phyloP scores from a whole-genome alignment of 2,113 vertebrate species.

The Alexandromys fortis region DNA sequence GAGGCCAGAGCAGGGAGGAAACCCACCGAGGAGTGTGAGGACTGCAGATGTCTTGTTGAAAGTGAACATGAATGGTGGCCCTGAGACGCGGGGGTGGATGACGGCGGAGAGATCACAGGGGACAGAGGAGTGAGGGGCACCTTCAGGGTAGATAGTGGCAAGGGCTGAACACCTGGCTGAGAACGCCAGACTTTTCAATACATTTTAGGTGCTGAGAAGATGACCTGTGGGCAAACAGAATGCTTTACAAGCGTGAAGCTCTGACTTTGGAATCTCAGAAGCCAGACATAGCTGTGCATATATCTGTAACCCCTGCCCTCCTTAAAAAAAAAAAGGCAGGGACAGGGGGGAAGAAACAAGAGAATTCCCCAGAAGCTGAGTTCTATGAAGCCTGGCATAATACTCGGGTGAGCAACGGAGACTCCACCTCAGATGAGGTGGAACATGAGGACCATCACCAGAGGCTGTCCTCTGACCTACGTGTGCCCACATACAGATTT shows the following conservation, averaged over 20 bases:
- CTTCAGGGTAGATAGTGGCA: too few relatives aligned
- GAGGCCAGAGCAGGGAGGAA: neutral
- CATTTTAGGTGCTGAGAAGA: neutral
- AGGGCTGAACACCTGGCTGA: neutral
- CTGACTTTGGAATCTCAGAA: neutral
- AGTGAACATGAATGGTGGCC: neutral
- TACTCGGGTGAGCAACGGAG: neutral
- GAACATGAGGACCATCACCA: neutral
- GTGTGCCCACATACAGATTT: neutral
- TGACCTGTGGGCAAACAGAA: neutral
- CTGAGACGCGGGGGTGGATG: too few relatives aligned
- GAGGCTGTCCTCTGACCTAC: neutral
- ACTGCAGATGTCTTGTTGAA: neutral
- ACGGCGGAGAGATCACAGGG: too few relatives aligned
- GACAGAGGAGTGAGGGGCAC: neutral
- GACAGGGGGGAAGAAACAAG: neutral
- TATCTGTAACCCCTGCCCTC: neutral
- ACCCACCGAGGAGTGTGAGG: neutral
- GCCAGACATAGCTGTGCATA: accelerated
- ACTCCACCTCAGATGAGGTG: too few relatives aligned
- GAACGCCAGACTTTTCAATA: neutral
- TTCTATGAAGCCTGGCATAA: neutral
- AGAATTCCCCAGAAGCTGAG: neutral
- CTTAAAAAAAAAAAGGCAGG: too few relatives aligned
- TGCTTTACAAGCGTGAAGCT: neutral